Evolutionary conservation across 2,797 vertebrate species (phyloP).

Genomic region (Clarias platycephalus): DNA sequence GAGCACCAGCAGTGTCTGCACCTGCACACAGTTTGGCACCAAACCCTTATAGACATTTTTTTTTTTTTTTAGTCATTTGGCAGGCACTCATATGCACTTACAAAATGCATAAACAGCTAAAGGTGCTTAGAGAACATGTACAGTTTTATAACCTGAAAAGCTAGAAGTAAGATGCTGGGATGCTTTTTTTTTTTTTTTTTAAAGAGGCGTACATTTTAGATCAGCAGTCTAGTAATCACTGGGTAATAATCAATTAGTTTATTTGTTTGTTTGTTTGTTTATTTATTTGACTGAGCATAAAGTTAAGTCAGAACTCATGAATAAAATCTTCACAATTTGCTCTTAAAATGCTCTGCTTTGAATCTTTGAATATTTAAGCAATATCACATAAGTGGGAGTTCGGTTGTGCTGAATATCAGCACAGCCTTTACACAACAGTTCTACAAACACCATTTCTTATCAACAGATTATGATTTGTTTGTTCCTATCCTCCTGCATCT

Average conservation of each 20-base stretch:
- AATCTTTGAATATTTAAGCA: not conserved
- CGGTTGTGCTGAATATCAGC: too few relatives aligned
- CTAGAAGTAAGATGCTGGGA: too few relatives aligned
- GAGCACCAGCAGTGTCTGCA: conserved; percentile 3
- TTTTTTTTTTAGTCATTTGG: not conserved
- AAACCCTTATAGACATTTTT: not conserved
- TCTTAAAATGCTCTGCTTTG: not conserved
- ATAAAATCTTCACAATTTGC: not conserved
- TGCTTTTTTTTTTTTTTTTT: not conserved
- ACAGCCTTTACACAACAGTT: too few relatives aligned
- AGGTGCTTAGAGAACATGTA: not conserved
- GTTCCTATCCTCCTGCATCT: too few relatives aligned
- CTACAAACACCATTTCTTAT: too few relatives aligned
- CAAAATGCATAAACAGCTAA: not conserved
- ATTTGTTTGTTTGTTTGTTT: not conserved
- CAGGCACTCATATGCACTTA: not conserved
- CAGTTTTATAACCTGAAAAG: not conserved
- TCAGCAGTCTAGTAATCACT: not conserved
- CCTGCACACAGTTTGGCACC: not conserved
- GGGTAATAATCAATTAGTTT: not conserved
- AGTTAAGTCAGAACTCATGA: not conserved
- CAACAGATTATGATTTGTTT: too few relatives aligned
- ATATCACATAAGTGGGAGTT: too few relatives aligned
- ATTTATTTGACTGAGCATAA: not conserved
- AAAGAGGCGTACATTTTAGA: not conserved